Conservation (phyloP, 2,888 invertebrate genomes). For the Drosophila subquinaria region DNA sequence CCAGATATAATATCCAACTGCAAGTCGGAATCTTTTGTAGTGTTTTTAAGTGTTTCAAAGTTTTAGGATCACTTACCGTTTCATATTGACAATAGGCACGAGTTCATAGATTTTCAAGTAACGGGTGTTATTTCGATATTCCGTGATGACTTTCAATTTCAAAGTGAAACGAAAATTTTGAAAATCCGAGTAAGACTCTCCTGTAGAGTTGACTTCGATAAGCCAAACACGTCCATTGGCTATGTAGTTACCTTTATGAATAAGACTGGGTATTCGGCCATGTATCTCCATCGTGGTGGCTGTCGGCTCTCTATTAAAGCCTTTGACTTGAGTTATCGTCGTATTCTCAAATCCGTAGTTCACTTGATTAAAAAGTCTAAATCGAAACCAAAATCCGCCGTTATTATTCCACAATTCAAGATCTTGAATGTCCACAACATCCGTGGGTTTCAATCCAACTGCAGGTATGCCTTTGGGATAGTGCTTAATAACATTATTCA, state of each 20-base stretch:
- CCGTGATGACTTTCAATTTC: constrained; percentile 46
- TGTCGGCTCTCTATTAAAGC: constrained; percentile 58
- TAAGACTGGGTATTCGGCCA: constrained; percentile 52
- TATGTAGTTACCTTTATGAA: constrained; percentile 36
- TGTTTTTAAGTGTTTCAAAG: neutral
- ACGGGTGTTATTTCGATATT: constrained; percentile 55
- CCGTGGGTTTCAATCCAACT: constrained; percentile 40
- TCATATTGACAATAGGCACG: constrained; percentile 34
- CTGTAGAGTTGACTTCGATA: constrained; percentile 30
- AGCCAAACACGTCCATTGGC: constrained; percentile 37
- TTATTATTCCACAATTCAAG: constrained; percentile 31
- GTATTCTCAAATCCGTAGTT: constrained; percentile 59
- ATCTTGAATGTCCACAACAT: constrained; percentile 40
- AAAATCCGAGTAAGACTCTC: constrained; percentile 48
- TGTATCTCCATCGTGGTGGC: constrained; percentile 56
- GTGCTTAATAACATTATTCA: constrained; percentile 41
- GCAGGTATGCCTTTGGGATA: constrained; percentile 42
- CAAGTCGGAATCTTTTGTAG: neutral
- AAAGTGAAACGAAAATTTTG: constrained; percentile 52
- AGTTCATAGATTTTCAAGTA: constrained; percentile 53
- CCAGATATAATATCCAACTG: constrained; percentile 56
- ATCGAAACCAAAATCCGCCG: constrained; percentile 24
- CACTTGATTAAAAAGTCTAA: constrained; percentile 34
- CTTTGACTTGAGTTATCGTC: constrained; percentile 53
- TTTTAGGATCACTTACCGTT: constrained; percentile 41